Evolutionary conservation across 2,113 vertebrate species (phyloP), one percentile per base, ranked within the genome.

Genomic region (Dendropsophus ebraccatus): DNA sequence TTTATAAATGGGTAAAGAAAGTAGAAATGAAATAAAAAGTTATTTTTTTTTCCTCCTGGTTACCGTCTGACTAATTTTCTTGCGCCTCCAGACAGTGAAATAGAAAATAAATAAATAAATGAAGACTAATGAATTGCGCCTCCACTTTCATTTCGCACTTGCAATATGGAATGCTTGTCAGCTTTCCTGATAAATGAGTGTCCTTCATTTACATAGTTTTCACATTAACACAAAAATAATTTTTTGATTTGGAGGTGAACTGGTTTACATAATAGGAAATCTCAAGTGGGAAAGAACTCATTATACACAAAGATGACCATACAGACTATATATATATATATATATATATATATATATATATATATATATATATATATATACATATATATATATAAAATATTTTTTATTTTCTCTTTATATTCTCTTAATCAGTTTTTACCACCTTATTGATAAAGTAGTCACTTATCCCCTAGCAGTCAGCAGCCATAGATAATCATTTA

Each of bases 121-220:
- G 93, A n/a, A 94, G 96, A 95, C 94, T 95, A 97, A 97, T 97
- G 96, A 96, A 96, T 97, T 97, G 95, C 94, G 95, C 92, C 93
- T 92, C 94, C 94, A 94, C 94, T 96, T 96, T 93, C 93, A 93
- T 96, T 94, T 94, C 93, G 93, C 93, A 93, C 94, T 92, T 94
- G 94, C 96, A 96, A 96, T 97, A 97, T 96, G 95, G 95, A 95
- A 95, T 95, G 96, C 96, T 96, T 98, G 97, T 97, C 97, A 98
- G 95, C 93, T 93, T 95, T 90, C 86, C 92, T 98, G 97, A 98
- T 97, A 96, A 96, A 99, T 97, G 95, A 96, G 96, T 95, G 94
- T 94, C 95, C 84, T 96, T 91, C 92, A 97, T 99, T 99, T 98
- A 96, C 97, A 99, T 98, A 96, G 96, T 96, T 98, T 98, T 96